phyloP scores from a whole-genome alignment of 2,888 invertebrate genomes.

The Drosophila tanythrix region DNA sequence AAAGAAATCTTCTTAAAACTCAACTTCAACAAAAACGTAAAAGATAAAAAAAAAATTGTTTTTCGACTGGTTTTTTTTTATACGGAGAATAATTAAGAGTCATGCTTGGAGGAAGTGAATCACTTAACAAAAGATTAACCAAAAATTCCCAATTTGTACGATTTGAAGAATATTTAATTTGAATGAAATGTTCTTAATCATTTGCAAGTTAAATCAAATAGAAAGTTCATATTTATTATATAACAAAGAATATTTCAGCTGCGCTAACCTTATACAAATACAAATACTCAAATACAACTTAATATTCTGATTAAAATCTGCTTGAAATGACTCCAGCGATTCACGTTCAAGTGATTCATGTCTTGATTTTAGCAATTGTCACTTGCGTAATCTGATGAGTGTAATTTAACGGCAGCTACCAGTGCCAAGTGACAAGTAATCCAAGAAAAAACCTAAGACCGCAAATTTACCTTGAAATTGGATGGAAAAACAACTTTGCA shows the following conservation, averaged over 20 bases:
- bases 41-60: not conserved
- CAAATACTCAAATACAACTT: not conserved
- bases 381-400: conserved; percentile 22
- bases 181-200: conserved; percentile 3
- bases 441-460: conserved; percentile 20
- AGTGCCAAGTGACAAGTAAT: conserved; percentile 22
- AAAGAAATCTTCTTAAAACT: conserved; percentile 22
- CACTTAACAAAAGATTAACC: conserved; percentile 11
- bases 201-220: not conserved
- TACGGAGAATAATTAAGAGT: conserved; percentile 9
- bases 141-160: conserved; percentile 16
- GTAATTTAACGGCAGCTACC: conserved; percentile 20
- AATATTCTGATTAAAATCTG: not conserved
- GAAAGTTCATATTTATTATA: not conserved
- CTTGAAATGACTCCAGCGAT: not conserved
- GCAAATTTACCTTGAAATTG: conserved; percentile 63
- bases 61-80: not conserved
- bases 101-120: conserved; percentile 32
- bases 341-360: not conserved
- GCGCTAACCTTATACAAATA: not conserved
- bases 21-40: not conserved
- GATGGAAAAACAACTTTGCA: conserved; percentile 37
- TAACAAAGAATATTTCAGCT: not conserved
- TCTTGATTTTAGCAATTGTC: not conserved
- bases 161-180: not conserved